These are phyloP conservation scores for Ennomos fuscantarius DNA, from an alignment of 2,888 invertebrate genomes.

Conservation along the genomic window DNA sequence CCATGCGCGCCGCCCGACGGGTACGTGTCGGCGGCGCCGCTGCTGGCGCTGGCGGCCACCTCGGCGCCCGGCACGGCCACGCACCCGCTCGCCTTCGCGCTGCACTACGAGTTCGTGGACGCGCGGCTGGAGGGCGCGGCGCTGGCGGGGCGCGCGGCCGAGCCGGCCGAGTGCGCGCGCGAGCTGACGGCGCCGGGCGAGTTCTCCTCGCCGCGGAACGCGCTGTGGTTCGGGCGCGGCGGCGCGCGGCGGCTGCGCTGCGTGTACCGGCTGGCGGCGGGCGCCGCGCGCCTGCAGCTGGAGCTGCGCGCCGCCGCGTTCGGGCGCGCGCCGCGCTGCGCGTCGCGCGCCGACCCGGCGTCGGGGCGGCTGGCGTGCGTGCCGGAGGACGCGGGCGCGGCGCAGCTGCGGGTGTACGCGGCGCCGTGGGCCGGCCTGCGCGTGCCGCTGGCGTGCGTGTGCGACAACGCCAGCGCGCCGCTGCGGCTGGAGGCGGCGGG, in stretches of 20 bases:
- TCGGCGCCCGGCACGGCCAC: slow-evolving; percentile 90
- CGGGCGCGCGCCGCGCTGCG: slow-evolving; percentile 86
- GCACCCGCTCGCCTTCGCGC: slow-evolving; percentile 89
- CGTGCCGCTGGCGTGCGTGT: slow-evolving; percentile 91
- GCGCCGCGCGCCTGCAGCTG: slow-evolving; percentile 87
- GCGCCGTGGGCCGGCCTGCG: slow-evolving; percentile 89
- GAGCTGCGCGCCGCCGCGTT: slow-evolving; percentile 90
- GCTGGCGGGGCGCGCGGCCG: slow-evolving; percentile 72
- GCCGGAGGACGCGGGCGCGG: slow-evolving; percentile 57
- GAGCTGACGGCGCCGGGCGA: slow-evolving; percentile 75
- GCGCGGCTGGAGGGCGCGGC: slow-evolving; percentile 90
- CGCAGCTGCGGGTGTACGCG: slow-evolving; percentile 87
- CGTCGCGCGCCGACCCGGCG: slow-evolving; percentile 89
- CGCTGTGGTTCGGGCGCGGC: slow-evolving; percentile 93
- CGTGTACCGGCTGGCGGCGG: slow-evolving; percentile 90
- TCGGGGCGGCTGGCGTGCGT: slow-evolving; percentile 85
- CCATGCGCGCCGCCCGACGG: slow-evolving; percentile 93
- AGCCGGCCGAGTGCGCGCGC: slow-evolving; percentile 68
- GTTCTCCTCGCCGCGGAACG: slow-evolving; percentile 91
- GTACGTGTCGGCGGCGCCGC: slow-evolving; percentile 85
- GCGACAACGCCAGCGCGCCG: slow-evolving; percentile 87
- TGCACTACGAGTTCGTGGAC: slow-evolving; percentile 94
- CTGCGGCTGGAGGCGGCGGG: slow-evolving; percentile 57
- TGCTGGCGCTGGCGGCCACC: slow-evolving; percentile 73
- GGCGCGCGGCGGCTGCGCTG: slow-evolving; percentile 91